Percentiles rank a stretch among this genome's conserved stretches.
Evolutionary conservation across 2,113 vertebrate genomes (phyloP).

Genomic region (Channa argus): DNA sequence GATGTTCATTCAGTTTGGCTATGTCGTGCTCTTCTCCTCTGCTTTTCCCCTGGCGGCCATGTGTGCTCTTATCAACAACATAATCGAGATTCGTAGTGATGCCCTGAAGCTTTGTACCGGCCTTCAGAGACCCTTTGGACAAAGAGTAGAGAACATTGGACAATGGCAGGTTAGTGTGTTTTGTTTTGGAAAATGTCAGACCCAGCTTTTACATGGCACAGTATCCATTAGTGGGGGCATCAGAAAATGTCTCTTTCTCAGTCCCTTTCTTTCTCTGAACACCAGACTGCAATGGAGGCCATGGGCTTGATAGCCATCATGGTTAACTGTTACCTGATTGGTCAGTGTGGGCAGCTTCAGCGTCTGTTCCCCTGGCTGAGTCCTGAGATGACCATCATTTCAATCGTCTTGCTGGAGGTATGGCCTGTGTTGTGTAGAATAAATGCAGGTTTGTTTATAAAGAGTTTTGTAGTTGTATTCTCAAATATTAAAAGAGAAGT

Average conservation of each 20-base stretch:
- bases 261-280: slow-evolving; percentile 15
- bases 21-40: slow-evolving; percentile 96
- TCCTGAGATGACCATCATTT: slow-evolving; percentile 94
- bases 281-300: slow-evolving; percentile 95
- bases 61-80: slow-evolving; percentile 96
- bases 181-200: slow-evolving; percentile 23
- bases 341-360: slow-evolving; percentile 96
- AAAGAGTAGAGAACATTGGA: slow-evolving; percentile 92
- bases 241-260: background rate
- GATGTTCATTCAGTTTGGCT: slow-evolving; percentile 98
- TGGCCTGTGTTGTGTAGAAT: background rate
- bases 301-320: slow-evolving; percentile 96
- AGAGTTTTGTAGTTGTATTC: background rate
- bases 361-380: slow-evolving; percentile 95
- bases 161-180: slow-evolving; percentile 91
- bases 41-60: slow-evolving; percentile 94
- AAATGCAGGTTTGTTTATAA: background rate
- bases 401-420: slow-evolving; percentile 96
- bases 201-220: background rate
- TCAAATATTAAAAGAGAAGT: background rate
- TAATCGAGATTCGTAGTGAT: slow-evolving; percentile 95
- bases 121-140: slow-evolving; percentile 93
- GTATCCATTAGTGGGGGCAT: too few relatives aligned
- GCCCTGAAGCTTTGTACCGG: slow-evolving; percentile 95
- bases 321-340: slow-evolving; percentile 97